Conservation (phyloP, 2,888 invertebrate species). For the Lepidochitona cinerea region DNA sequence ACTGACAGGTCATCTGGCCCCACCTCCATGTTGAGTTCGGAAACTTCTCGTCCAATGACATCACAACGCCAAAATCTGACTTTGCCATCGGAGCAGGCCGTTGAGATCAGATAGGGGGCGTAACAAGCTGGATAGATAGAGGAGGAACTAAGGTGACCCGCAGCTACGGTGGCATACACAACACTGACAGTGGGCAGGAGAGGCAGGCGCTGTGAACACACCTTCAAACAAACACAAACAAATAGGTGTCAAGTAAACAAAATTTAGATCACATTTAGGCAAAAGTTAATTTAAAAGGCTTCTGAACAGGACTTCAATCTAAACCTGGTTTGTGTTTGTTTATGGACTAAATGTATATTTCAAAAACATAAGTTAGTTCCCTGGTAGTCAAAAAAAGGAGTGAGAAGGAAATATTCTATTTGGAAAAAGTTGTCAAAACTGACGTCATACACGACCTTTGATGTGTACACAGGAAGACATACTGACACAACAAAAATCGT, state of each 20-base stretch:
- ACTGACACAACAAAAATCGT: too few species aligned
- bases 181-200: conserved; percentile 93
- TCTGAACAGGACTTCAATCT: too few species aligned
- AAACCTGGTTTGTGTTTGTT: too few species aligned
- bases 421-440: too few species aligned
- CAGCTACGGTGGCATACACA: conserved; percentile 93
- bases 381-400: too few species aligned
- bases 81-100: conserved; percentile 94
- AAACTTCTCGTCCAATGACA: conserved; percentile 8
- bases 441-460: too few species aligned
- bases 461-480: too few species aligned
- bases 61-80: conserved; percentile 73
- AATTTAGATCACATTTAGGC: background rate
- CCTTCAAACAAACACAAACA: conserved; percentile 73
- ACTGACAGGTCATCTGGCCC: conserved; percentile 1
- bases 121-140: conserved; percentile 99
- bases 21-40: background rate
- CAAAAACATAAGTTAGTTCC: too few species aligned
- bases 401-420: too few species aligned
- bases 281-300: too few species aligned
- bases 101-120: conserved; percentile 95
- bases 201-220: conserved; percentile 89
- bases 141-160: conserved; percentile 96
- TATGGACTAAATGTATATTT: too few species aligned
- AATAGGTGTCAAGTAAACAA: background rate